Conservation (phyloP, 2,113 vertebrate genomes). For the Spermophilus dauricus region DNA sequence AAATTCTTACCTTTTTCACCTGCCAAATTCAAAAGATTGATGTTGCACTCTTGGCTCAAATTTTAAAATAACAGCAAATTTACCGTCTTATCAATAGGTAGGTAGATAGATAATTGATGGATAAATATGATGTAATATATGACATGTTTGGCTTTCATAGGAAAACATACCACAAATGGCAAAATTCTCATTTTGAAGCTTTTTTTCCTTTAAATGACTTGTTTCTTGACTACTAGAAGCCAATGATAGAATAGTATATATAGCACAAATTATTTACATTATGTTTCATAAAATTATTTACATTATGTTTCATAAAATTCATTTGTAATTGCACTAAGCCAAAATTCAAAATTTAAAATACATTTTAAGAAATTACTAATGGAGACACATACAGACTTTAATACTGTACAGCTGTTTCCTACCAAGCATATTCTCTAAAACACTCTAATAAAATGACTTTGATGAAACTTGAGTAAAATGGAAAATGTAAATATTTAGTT, state of each 20-base stretch:
- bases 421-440: slow-evolving; percentile 34
- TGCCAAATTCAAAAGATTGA: not conserved
- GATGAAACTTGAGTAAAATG: slow-evolving; percentile 71
- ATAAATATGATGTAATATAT: not conserved
- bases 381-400: slow-evolving; percentile 6
- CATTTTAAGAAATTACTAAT: slow-evolving; percentile 58
- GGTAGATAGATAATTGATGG: not conserved
- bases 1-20: not conserved
- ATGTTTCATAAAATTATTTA: slow-evolving; percentile 28
- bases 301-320: slow-evolving; percentile 12
- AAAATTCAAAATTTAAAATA: slow-evolving; percentile 36
- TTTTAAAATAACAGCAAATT: slow-evolving; percentile 33
- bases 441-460: slow-evolving; percentile 53
- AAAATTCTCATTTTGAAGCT: slow-evolving; percentile 11
- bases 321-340: slow-evolving; percentile 2
- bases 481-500: slow-evolving; percentile 85
- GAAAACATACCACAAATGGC: not conserved
- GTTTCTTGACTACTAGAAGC: not conserved
- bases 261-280: not conserved
- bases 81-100: not conserved
- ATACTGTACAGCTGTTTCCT: slow-evolving; percentile 58
- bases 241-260: slow-evolving; percentile 18
- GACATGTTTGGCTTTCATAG: not conserved
- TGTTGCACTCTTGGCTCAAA: not conserved
- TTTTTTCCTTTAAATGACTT: not conserved